Evolutionary conservation across 2,888 invertebrate genomes (phyloP).

Genomic region (Hydroisotoma schaefferi): DNA sequence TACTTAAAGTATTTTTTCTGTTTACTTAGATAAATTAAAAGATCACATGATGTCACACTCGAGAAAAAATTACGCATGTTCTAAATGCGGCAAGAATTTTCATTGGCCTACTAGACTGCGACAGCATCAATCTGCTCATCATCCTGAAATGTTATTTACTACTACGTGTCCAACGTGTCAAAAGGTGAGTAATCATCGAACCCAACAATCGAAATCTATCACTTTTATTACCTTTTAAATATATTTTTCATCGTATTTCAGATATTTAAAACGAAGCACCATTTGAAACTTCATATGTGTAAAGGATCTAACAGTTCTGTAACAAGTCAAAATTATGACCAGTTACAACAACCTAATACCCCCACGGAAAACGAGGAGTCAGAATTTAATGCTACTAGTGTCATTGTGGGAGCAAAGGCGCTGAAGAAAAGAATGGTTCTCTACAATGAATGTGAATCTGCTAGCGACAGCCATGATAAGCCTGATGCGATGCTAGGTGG

Average conservation of each 20-base stretch:
- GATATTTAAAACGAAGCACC: conserved; percentile 37
- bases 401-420: conserved; percentile 1
- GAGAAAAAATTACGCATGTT: conserved; percentile 29
- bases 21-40: conserved; percentile 56
- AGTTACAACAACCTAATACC: neutral
- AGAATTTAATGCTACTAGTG: neutral
- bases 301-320: conserved; percentile 6
- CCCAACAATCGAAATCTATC: too few relatives aligned
- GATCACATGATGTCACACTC: conserved; percentile 61
- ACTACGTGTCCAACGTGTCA: conserved; percentile 31
- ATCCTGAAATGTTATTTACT: conserved; percentile 30
- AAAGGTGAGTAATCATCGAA: conserved; percentile 13
- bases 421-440: conserved; percentile 6
- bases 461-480: conserved; percentile 1
- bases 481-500: conserved; percentile 19
- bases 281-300: conserved; percentile 34
- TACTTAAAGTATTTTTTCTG: conserved; percentile 9
- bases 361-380: too few relatives aligned
- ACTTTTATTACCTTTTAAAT: too few relatives aligned
- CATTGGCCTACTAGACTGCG: conserved; percentile 31
- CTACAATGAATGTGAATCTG: conserved; percentile 16
- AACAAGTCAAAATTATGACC: neutral
- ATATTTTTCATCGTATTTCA: conserved; percentile 6
- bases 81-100: conserved; percentile 34
- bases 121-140: conserved; percentile 32